Conservation (phyloP, 2,797 vertebrate genomes). For the Malurus leucopterus region DNA sequence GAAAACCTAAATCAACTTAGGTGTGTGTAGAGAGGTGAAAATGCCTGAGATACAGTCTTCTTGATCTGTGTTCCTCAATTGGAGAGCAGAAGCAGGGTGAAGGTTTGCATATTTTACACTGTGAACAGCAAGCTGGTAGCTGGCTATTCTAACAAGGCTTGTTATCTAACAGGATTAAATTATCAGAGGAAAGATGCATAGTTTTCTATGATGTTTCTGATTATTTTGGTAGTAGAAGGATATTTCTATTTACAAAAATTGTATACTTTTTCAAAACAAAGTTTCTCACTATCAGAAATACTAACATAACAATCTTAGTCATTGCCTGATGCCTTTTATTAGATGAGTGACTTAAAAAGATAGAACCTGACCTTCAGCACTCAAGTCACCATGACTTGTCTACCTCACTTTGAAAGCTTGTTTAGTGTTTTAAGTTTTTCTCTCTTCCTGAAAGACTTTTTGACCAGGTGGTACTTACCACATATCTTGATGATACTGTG, state of each 20-base stretch:
- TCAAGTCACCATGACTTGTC: slow-evolving; percentile 8
- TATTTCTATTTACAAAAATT: slow-evolving; percentile 20
- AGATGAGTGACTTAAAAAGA: not conserved
- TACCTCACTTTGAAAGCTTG: slow-evolving; percentile 63
- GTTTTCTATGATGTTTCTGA: slow-evolving; percentile 42
- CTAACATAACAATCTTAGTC: not conserved
- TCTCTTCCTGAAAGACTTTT: not conserved
- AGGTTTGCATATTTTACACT: not conserved
- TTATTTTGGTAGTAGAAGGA: slow-evolving; percentile 50
- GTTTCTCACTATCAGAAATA: not conserved
- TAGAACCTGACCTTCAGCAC: not conserved
- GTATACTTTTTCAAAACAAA: slow-evolving; percentile 2
- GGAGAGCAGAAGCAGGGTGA: not conserved
- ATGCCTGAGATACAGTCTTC: not conserved
- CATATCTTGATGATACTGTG: not conserved
- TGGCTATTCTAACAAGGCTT: not conserved
- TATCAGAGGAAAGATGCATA: not conserved
- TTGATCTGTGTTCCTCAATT: not conserved
- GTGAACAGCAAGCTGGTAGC: not conserved
- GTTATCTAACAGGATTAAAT: not conserved
- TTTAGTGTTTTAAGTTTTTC: not conserved
- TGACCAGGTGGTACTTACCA: not conserved
- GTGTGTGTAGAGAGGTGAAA: not conserved
- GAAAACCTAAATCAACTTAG: not conserved
- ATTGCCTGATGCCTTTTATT: not conserved